Evolutionary conservation across 2,888 invertebrate species (phyloP).

Genomic region (Cantharis lateralis): DNA sequence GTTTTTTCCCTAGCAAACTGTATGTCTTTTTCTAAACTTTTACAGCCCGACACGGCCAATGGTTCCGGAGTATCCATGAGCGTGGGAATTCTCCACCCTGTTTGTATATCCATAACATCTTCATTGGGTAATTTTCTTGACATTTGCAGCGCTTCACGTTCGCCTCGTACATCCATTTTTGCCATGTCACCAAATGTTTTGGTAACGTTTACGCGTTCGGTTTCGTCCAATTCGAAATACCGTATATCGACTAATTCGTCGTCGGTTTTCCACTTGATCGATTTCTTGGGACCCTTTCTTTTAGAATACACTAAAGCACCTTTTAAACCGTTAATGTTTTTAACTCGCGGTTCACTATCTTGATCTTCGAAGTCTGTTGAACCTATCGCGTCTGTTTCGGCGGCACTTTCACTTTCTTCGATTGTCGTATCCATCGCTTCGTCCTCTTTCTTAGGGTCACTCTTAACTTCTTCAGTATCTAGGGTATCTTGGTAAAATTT

Average conservation of each 20-base stretch:
- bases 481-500: conserved; percentile 92
- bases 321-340: conserved; percentile 62
- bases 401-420: conserved; percentile 4
- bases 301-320: conserved; percentile 78
- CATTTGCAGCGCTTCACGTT: conserved; percentile 81
- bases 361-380: conserved; percentile 4
- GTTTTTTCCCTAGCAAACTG: conserved; percentile 87
- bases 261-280: conserved; percentile 77
- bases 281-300: conserved; percentile 78
- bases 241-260: conserved; percentile 78
- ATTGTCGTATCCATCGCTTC: not conserved
- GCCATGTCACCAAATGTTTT: conserved; percentile 91
- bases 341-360: conserved; percentile 34
- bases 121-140: conserved; percentile 75
- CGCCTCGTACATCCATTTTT: conserved; percentile 83
- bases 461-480: conserved; percentile 58
- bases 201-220: conserved; percentile 93
- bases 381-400: conserved; percentile 4
- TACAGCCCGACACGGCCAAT: conserved; percentile 70
- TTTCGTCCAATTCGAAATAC: conserved; percentile 94
- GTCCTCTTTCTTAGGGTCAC: conserved; percentile 37
- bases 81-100: conserved; percentile 74
- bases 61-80: conserved; percentile 71
- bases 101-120: conserved; percentile 82
- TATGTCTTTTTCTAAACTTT: conserved; percentile 84